Base-by-base conservation (phyloP, 2,113 vertebrate genomes). In the Gila orcuttii region DNA sequence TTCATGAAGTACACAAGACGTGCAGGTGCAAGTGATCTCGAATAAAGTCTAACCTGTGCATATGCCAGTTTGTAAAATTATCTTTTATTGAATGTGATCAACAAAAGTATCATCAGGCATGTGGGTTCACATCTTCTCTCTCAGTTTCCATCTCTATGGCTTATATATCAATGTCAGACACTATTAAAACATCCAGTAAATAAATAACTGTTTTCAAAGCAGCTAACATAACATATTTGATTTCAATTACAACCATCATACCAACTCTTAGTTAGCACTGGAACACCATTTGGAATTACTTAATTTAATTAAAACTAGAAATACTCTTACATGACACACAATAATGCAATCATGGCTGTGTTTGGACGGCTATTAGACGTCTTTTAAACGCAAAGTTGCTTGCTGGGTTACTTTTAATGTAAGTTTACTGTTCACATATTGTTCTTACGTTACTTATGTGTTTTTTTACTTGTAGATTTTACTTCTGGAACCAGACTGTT, bases 271-370 rank as follows among this genome's bases (percentile, higher is more conserved):
- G n/a, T 10, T 50, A 75, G 42, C 1, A 50, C 73, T 76, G 45
- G n/a, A 45, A 76, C n/a, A 31, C 50, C 73, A 76, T 76, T 76
- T 76, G 86, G 57, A 88, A 47, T 76, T 69, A 59, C 79, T n/a
- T n/a, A n/a, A n/a, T n/a, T n/a, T n/a, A n/a, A n/a, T n/a, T n/a
- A 92, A 90, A 88, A 85, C 83, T 64, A 88, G 89, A 89, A 89
- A 89, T 89, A 91, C 89, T 86, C 88, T 64, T 90, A 88, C 78
- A 87, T 82, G 55, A 71, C 84, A 69, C 42, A 86, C 89, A 88
- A 86, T 85, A 89, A 89, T 89, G 23, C 80, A n/a, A 90, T 39
- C 39, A 39, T 6, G 39, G 39, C 6, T 39, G 39, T 39, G 39
- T 39, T 39, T 39, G 39, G 39, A 39, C 1, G 6, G 6, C 39